Base-by-base conservation (phyloP, 2,888 invertebrate genomes). In the Scrobipalpa costella region DNA sequence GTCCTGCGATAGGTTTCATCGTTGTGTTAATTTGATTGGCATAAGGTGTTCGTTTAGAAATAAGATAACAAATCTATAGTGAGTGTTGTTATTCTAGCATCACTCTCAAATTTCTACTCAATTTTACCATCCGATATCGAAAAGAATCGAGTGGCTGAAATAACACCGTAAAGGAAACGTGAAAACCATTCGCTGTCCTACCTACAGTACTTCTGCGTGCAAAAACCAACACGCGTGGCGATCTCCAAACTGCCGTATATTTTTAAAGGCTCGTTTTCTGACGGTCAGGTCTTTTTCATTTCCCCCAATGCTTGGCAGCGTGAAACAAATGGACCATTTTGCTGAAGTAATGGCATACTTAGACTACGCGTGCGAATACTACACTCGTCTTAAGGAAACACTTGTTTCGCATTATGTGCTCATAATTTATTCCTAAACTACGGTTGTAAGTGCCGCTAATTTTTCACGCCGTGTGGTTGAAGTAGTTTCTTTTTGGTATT, bases 301-400 rank as follows among this genome's bases (percentile, higher is more conserved):
- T 69, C 69, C 69, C 65, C 68, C 69, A 67, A 71, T 69, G 74
- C 71, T 73, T 71, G 68, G 73, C 69, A 69, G 70, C 74, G 71
- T 66, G 67, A 67, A 73, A 78, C 72, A 74, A 77, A 78, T 76
- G 72, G 73, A 66, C 73, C 73, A 74, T 78, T 77, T 71, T 71
- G 68, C 68, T 69, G 66, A 70, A 75, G 70, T 76, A 77, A 78
- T 74, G 73, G 74, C 74, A 68, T 69, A 76, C 76, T 75, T 75
- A 75, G 72, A 73, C 71, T 44, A 70, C 71, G 69, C 70, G 70
- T 73, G 72, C 73, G 69, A 72, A 71, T 67, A 67, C 27, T 63
- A 66, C 59, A 61, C 63, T 67, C 62, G 63, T 67, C 68, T 68
- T 61, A 65, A 65, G 65, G 68, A 64, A 69, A 67, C 69, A 68